Evolutionary conservation across 2,113 vertebrate genomes (phyloP).

Genomic region (Cromileptes altivelis): DNA sequence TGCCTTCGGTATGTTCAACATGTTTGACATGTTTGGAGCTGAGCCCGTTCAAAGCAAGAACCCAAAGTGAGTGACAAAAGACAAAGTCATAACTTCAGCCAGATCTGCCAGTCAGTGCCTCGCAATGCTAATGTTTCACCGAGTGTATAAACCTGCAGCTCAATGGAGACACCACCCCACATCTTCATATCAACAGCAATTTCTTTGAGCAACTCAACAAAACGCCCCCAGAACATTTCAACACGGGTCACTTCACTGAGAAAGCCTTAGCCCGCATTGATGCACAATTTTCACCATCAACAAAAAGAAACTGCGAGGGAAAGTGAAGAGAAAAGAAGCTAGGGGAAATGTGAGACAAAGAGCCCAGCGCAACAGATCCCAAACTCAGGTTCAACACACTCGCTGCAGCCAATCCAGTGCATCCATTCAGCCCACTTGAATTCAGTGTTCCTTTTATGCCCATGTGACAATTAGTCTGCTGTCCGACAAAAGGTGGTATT

Average conservation of each 20-base stretch:
- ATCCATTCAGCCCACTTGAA: conserved; percentile 48
- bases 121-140: conserved; percentile 11
- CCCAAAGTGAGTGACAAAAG: conserved; percentile 30
- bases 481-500: conserved; percentile 54
- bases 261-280: conserved; percentile 70
- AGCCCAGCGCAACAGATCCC: conserved; percentile 64
- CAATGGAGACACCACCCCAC: conserved; percentile 65
- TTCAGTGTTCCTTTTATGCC: conserved; percentile 48
- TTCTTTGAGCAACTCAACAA: conserved; percentile 70
- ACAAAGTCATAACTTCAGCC: conserved; percentile 55
- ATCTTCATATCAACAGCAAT: conserved; percentile 79
- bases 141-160: conserved; percentile 52
- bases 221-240: conserved; percentile 69
- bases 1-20: neutral
- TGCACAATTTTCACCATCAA: conserved; percentile 68
- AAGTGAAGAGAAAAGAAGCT: conserved; percentile 67
- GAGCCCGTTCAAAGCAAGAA: conserved; percentile 21
- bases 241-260: conserved; percentile 76
- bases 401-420: conserved; percentile 60
- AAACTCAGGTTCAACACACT: conserved; percentile 78
- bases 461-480: conserved; percentile 40
- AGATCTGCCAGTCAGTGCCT: conserved; percentile 27
- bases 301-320: conserved; percentile 68
- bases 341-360: conserved; percentile 74
- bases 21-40: conserved; percentile 27